Percentiles rank a stretch among this genome's conserved stretches.
These are phyloP conservation scores for Lepus europaeus DNA, from an alignment of 2,113 vertebrate species.

Conservation along the genomic window DNA sequence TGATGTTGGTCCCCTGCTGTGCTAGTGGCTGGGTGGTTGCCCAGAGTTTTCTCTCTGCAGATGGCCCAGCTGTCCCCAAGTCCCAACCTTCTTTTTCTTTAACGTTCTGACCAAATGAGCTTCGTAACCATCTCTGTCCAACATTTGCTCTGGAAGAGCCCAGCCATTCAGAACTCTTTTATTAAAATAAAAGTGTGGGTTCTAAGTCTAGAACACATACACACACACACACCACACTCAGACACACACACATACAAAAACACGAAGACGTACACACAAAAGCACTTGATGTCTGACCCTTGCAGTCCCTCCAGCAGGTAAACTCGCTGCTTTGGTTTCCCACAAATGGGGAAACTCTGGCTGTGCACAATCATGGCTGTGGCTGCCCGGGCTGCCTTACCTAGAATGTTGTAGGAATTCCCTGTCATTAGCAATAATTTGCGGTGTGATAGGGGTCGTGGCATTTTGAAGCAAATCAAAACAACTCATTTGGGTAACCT, in stretches of 20 bases:
- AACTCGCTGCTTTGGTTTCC: background rate
- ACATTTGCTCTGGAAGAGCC: background rate
- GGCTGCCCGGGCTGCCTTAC: background rate
- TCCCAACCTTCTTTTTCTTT: background rate
- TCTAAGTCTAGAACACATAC: background rate
- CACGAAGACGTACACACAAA: background rate
- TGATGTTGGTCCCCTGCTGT: background rate
- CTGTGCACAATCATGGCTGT: rapidly evolving
- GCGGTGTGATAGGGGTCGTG: background rate
- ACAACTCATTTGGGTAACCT: background rate
- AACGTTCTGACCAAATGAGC: background rate
- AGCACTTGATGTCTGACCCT: background rate
- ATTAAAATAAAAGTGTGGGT: background rate
- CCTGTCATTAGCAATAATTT: background rate
- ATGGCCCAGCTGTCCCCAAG: background rate
- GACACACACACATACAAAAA: background rate
- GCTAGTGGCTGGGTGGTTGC: too few species aligned
- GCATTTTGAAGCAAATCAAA: background rate
- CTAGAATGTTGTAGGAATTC: background rate
- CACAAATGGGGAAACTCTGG: background rate
- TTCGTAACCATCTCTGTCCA: background rate
- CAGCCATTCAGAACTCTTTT: background rate
- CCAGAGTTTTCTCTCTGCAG: background rate
- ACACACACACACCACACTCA: background rate
- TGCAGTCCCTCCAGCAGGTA: background rate